Conservation (phyloP, 2,888 invertebrate genomes). For the Unio pictorum region DNA sequence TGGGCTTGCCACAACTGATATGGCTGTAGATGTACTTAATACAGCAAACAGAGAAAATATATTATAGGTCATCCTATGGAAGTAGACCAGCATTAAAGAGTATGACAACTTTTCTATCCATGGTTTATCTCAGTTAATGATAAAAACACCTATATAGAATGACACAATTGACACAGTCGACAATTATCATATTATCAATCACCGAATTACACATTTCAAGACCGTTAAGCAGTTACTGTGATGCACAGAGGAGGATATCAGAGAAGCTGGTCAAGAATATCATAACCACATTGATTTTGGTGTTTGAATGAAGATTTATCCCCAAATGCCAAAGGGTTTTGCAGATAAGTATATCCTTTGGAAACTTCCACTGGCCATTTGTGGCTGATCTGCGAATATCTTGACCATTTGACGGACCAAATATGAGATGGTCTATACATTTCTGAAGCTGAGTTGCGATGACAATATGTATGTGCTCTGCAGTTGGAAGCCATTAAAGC, state of each 20-base stretch:
- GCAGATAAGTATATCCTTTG: no score
- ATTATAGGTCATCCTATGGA: no score
- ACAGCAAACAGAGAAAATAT: no score
- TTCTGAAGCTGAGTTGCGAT: no score
- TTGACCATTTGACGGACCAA: no score
- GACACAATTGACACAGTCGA: constrained; percentile 22
- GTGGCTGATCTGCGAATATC: no score
- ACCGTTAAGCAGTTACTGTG: constrained; percentile 25
- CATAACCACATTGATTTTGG: constrained; percentile 39
- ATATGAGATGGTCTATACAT: no score
- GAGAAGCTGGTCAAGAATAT: constrained; percentile 18
- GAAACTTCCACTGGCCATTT: no score
- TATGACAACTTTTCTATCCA: constrained; percentile 18
- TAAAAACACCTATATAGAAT: constrained; percentile 7
- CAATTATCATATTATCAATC: constrained; percentile 29
- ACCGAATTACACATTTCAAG: constrained; percentile 30
- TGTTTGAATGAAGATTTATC: constrained; percentile 4
- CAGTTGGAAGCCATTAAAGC: no score
- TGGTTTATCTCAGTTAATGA: constrained; percentile 31
- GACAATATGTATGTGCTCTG: no score
- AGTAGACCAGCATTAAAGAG: background rate
- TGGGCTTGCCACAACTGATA: no score
- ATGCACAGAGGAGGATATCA: constrained; percentile 5
- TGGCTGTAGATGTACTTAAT: no score
- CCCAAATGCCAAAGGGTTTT: background rate